These are phyloP conservation scores for Troides oblongomaculatus DNA, from an alignment of 2,888 invertebrate genomes.

Conservation along the genomic window DNA sequence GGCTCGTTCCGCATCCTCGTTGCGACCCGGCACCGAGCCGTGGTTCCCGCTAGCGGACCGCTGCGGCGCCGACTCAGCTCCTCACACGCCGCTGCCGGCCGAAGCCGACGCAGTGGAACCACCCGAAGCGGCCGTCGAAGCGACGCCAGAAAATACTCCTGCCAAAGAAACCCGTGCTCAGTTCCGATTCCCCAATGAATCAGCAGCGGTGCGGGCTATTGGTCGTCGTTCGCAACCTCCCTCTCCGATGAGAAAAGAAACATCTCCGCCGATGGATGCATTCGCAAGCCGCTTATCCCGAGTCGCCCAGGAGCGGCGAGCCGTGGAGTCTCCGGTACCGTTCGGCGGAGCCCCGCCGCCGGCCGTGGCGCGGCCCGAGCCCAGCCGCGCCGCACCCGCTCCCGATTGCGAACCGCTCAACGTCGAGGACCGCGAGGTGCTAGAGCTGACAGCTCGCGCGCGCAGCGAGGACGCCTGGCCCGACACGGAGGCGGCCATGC, in stretches of 20 bases:
- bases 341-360: conserved; percentile 62
- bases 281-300: conserved; percentile 64
- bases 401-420: conserved; percentile 46
- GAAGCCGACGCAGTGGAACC: conserved; percentile 76
- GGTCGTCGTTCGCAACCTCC: conserved; percentile 84
- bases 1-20: conserved; percentile 87
- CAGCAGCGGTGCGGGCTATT: conserved; percentile 84
- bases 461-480: conserved; percentile 37
- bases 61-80: conserved; percentile 69
- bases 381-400: conserved; percentile 40
- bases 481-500: conserved; percentile 35
- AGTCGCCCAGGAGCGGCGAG: conserved; percentile 73
- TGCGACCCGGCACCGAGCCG: conserved; percentile 66
- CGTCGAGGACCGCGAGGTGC: conserved; percentile 75
- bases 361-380: conserved; percentile 54
- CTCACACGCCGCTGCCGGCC: conserved; percentile 73
- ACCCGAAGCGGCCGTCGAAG: conserved; percentile 93
- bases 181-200: conserved; percentile 78
- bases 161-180: conserved; percentile 81
- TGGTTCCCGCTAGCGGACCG: conserved; percentile 71
- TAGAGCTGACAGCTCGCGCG: conserved; percentile 69
- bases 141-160: conserved; percentile 93
- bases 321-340: conserved; percentile 68
- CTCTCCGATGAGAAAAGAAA: conserved; percentile 83
- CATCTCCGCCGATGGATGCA: conserved; percentile 64